These are phyloP conservation scores for Brachionus sp. DNA, from an alignment of 1,140 invertebrate species.

Conservation along the genomic window DNA sequence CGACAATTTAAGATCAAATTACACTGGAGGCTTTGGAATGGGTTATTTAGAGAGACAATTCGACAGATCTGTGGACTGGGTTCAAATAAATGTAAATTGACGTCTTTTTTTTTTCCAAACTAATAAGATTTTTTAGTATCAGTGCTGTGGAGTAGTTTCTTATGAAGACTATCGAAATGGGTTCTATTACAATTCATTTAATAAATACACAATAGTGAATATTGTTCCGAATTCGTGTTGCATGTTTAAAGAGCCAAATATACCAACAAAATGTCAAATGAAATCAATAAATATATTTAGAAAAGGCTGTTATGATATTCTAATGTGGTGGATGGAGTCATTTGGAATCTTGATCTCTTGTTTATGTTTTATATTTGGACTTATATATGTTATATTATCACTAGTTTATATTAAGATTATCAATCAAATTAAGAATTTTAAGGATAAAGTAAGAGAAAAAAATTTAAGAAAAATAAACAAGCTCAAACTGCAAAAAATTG, in stretches of 20 bases:
- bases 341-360: constrained; percentile 10
- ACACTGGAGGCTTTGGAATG: constrained; percentile 34
- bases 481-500: background rate
- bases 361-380: constrained; percentile 11
- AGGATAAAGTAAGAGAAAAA: constrained; percentile 9
- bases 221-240: constrained; percentile 39
- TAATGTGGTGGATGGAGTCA: constrained; percentile 45
- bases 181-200: constrained; percentile 44
- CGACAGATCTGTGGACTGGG: constrained; percentile 44
- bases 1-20: constrained; percentile 43
- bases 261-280: constrained; percentile 39
- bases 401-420: background rate
- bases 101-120: background rate
- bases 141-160: constrained; percentile 37
- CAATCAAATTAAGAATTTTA: constrained; percentile 8
- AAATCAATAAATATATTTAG: constrained; percentile 42
- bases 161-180: constrained; percentile 42
- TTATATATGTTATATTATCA: background rate
- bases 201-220: constrained; percentile 43
- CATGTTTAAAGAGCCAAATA: constrained; percentile 20
- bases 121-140: constrained; percentile 16
- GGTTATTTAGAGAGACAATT: constrained; percentile 41
- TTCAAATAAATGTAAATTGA: constrained; percentile 38
- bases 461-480: background rate
- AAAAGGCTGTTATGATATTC: constrained; percentile 42